These are phyloP conservation scores for Maccullochella peelii DNA, from an alignment of 2,113 vertebrate species.

Conservation along the genomic window DNA sequence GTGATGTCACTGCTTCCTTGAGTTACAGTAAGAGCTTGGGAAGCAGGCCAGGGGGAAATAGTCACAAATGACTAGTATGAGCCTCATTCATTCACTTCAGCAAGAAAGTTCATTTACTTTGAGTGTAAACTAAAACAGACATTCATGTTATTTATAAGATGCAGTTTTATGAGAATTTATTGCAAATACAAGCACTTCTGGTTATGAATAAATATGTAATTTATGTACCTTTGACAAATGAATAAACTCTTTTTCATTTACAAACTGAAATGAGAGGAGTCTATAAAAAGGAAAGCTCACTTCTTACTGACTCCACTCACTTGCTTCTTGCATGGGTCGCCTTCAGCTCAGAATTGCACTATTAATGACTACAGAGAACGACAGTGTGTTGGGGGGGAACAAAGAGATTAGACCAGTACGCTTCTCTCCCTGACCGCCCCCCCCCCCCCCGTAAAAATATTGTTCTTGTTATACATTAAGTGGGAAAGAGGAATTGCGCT, in stretches of 20 bases:
- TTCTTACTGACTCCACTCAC: slow-evolving; percentile 27
- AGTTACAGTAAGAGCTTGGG: slow-evolving; percentile 79
- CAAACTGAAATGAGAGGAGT: slow-evolving; percentile 2
- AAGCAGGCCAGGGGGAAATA: slow-evolving; percentile 66
- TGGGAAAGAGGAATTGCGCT: slow-evolving; percentile 68
- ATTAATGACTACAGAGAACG: slow-evolving; percentile 41
- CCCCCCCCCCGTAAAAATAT: slow-evolving; percentile 53
- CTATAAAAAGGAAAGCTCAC: slow-evolving; percentile 16
- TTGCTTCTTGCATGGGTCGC: slow-evolving; percentile 57
- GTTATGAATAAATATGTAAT: slow-evolving; percentile 51
- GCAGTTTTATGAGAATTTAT: slow-evolving; percentile 62
- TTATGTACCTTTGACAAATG: slow-evolving; percentile 44
- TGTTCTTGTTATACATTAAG: slow-evolving; percentile 64
- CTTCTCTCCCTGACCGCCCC: background rate
- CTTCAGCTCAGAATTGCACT: slow-evolving; percentile 57
- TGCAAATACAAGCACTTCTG: slow-evolving; percentile 61
- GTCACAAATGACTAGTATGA: slow-evolving; percentile 64
- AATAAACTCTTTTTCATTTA: slow-evolving; percentile 42
- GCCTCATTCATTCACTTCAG: slow-evolving; percentile 59
- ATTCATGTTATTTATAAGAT: slow-evolving; percentile 65
- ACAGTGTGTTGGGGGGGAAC: slow-evolving; percentile 53
- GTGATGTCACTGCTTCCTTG: slow-evolving; percentile 77
- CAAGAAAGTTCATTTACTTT: slow-evolving; percentile 68
- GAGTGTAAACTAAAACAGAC: slow-evolving; percentile 65
- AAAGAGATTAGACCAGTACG: slow-evolving; percentile 56